phyloP scores from a whole-genome alignment of 2,888 invertebrate species.

The Noctua fimbriata region DNA sequence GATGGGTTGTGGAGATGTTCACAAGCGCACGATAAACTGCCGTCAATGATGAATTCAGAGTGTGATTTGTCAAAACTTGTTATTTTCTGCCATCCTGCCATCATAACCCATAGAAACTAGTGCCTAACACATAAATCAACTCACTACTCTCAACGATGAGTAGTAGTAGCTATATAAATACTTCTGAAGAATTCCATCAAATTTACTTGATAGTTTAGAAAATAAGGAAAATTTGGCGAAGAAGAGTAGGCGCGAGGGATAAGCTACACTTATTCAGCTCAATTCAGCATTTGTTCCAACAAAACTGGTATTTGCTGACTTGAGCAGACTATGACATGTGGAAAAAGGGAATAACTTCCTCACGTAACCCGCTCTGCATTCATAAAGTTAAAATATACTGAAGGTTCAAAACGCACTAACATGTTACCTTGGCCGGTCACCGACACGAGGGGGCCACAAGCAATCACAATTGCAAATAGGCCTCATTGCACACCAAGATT shows the following conservation, averaged over 20 bases:
- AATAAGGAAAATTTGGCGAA: neutral
- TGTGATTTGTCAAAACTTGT: neutral
- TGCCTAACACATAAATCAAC: neutral
- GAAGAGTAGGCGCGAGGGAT: neutral
- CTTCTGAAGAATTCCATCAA: neutral
- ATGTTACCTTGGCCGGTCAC: slow-evolving; percentile 15
- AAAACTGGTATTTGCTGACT: neutral
- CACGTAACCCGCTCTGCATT: neutral
- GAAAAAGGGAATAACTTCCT: neutral
- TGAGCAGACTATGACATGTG: neutral
- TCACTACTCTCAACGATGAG: neutral
- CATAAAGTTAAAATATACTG: neutral
- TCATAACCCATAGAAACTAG: neutral
- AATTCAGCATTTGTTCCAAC: neutral
- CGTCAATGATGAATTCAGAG: neutral
- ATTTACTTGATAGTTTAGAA: neutral
- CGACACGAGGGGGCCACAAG: neutral
- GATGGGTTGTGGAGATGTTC: neutral
- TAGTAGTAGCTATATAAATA: neutral
- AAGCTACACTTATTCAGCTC: neutral
- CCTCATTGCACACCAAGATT: slow-evolving; percentile 30
- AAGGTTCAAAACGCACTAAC: slow-evolving; percentile 7
- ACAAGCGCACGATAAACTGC: neutral
- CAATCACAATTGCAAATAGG: slow-evolving; percentile 42
- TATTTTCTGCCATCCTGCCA: neutral